Evolutionary conservation across 2,888 invertebrate species (phyloP), one percentile per base, ranked within the genome.

Genomic region (Lutraria lutraria): DNA sequence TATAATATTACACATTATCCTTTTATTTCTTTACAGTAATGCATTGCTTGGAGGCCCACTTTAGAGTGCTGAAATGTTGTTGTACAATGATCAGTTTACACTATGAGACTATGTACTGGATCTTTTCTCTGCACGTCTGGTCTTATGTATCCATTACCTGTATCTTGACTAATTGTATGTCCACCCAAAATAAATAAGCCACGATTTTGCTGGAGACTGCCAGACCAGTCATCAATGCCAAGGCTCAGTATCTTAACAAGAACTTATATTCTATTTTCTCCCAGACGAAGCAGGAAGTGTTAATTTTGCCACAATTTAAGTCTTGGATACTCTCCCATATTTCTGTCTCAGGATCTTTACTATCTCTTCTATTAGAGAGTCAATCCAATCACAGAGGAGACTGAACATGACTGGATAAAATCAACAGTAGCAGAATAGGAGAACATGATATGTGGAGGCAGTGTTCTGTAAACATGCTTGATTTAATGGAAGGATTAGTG

Each of bases 341-440:
- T 34, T 34, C 29, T 76, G 31, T 34, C 34, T 76, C 34, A 34
- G 76, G 31, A 76, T 15, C 31, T 15, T 76, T 34, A 31, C 76
- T 34, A 34, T 76, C 34, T 76, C n/a, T 34, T 16, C 63, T 16
- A 81, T 68, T 56, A 84, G 68, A 43, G 84, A 81, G 53, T 84
- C 85, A 81, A 68, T 88, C 63, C 72, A 84, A 81, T 81, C 85
- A 81, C 16, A 52, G 53, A 54, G 68, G 31, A n/a, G 31, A 80
- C 34, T 29, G 31, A 68, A 16, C 68, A 88, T n/a, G 68, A 68
- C 29, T 43, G 68, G 56, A 19, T 87, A 82, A 89, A 89, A 87
- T 87, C 87, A 72, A 25, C 29, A 76, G 56, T 85, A 85, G 84
- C 87, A 85, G 87, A 19, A 68, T 85, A 85, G 83, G 56, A 52